Evolutionary conservation across 2,888 invertebrate species (phyloP).

Genomic region (Laothoe populi): DNA sequence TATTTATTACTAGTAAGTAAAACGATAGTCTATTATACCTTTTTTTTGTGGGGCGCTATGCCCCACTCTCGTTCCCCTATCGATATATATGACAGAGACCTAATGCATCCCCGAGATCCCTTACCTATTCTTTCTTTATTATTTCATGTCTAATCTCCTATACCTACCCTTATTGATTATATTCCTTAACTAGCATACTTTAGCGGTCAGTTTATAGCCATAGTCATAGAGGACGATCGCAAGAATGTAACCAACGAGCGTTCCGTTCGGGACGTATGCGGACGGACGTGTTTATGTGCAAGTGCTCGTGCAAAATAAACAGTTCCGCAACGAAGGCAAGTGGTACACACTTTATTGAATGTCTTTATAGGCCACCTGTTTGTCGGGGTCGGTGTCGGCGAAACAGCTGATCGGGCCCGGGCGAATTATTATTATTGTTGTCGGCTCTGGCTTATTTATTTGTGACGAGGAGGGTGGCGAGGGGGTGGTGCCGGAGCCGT

Average conservation of each 20-base stretch:
- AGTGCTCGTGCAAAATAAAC: slow-evolving; percentile 74
- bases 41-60: no score
- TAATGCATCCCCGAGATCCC: no score
- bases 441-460: slow-evolving; percentile 79
- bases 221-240: not conserved
- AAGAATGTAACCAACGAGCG: slow-evolving; percentile 31
- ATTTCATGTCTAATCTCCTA: no score
- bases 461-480: slow-evolving; percentile 64
- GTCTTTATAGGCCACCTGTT: slow-evolving; percentile 86
- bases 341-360: slow-evolving; percentile 83
- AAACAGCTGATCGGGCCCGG: slow-evolving; percentile 82
- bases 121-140: no score
- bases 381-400: slow-evolving; percentile 79
- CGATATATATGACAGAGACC: no score
- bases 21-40: no score
- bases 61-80: no score
- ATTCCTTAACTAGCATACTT: no score
- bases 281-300: slow-evolving; percentile 50
- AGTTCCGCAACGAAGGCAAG: slow-evolving; percentile 79
- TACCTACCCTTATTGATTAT: no score
- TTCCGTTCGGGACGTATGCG: slow-evolving; percentile 39
- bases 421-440: slow-evolving; percentile 81
- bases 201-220: no score
- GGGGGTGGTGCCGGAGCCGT: slow-evolving; percentile 52
- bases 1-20: no score